Evolutionary conservation across 2,888 invertebrate genomes (phyloP).

Genomic region (Willowsia nigromaculata): DNA sequence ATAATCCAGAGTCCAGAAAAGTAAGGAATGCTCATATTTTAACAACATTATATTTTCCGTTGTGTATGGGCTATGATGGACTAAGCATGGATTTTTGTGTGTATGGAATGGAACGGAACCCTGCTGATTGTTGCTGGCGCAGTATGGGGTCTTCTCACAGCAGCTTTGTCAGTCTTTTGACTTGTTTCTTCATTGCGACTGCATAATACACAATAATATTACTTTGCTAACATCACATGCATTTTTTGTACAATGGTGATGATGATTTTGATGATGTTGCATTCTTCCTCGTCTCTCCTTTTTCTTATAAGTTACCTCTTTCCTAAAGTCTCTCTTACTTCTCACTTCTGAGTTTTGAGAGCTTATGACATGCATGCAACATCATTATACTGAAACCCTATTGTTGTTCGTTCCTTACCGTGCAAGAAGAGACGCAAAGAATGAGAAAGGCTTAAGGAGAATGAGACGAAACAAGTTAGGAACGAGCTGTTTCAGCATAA

Average conservation of each 20-base stretch:
- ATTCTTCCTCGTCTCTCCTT: background rate
- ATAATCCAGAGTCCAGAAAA: background rate
- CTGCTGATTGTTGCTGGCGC: constrained; percentile 69
- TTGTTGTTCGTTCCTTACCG: background rate
- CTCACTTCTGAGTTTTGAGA: background rate
- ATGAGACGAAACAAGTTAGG: background rate
- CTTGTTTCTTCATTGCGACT: background rate
- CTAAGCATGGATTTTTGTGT: background rate
- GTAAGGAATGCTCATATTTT: constrained; percentile 33
- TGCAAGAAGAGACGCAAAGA: background rate
- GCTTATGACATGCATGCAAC: constrained; percentile 2
- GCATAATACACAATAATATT: background rate
- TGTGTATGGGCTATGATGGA: background rate
- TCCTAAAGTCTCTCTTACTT: too few relatives aligned
- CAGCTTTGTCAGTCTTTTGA: background rate
- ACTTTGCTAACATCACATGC: background rate
- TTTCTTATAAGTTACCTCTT: background rate
- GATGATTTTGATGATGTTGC: constrained; percentile 3
- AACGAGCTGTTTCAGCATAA: constrained; percentile 2
- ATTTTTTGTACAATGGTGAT: constrained; percentile 3
- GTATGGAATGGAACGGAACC: constrained; percentile 56
- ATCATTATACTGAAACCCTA: constrained; percentile 5
- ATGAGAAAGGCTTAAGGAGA: background rate
- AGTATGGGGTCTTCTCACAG: constrained; percentile 59
- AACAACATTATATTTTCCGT: background rate